phyloP scores from a whole-genome alignment of 1,140 invertebrate genomes.

The Neodiprion virginianus region DNA sequence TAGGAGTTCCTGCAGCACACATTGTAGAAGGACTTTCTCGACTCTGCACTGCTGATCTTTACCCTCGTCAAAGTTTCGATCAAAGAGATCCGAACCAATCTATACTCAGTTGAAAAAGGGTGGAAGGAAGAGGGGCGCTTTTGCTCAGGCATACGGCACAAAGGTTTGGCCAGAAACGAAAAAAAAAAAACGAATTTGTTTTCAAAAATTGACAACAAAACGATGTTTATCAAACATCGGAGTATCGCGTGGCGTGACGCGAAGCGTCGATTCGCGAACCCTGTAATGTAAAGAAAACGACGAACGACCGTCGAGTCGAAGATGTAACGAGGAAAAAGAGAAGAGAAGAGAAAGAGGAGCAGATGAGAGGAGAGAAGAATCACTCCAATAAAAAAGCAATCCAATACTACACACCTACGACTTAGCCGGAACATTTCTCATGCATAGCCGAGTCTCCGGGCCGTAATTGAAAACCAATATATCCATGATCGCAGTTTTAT shows the following conservation, averaged over 20 bases:
- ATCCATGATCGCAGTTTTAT: not conserved
- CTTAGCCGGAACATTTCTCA: not conserved
- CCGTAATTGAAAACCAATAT: not conserved
- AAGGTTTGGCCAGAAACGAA: not conserved
- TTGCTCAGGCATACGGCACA: not conserved
- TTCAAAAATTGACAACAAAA: no score
- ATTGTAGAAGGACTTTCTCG: not conserved
- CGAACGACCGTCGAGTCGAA: no score
- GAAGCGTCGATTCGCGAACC: no score
- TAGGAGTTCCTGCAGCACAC: not conserved
- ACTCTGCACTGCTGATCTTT: not conserved
- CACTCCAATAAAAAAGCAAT: no score
- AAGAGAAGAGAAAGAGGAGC: no score
- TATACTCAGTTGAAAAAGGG: not conserved
- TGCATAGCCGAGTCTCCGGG: conserved; percentile 1
- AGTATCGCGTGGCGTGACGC: no score
- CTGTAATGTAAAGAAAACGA: not conserved
- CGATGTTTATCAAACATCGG: no score
- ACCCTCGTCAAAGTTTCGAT: conserved; percentile 2
- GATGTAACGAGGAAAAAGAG: no score
- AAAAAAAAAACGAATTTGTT: not conserved
- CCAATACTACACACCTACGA: no score
- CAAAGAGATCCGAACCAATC: conserved; percentile 5
- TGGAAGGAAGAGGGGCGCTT: not conserved
- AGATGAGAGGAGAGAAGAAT: no score